Evolutionary conservation across 2,888 invertebrate genomes (phyloP), one percentile per base, ranked within the genome.

Genomic region (Laspeyria flexula): DNA sequence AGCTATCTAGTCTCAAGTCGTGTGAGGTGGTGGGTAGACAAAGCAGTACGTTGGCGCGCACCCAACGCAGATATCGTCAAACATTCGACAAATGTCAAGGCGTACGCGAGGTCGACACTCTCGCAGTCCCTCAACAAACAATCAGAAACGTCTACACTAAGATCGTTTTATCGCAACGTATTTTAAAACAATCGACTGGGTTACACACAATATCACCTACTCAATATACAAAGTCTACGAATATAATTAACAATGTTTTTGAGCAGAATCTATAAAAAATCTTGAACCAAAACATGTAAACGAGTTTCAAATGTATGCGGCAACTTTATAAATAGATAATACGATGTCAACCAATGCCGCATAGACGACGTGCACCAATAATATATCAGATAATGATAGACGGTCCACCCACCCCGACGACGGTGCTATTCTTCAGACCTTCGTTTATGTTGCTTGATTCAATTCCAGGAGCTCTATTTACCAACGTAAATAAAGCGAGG

Each of bases 81-180:
- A 71, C 58, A 62, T 71, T 70, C 60, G 58, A 66, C 76, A 75
- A 76, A 79, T 75, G 72, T 77, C 74, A 79, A 77, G 75, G 75
- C 68, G 60, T 45, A 50, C 55, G 54, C 73, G 71, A 77, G 75
- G 73, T 73, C 75, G 69, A 64, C 75, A 71, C 74, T 71, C 71
- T 58, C 75, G 66, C 50, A 57, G 52, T 73, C 66, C 70, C 68
- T 63, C 56, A 75, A 73, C 74, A 74, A 76, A 78, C 64, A 73
- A 67, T 66, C 57, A 43, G 33, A 55, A 33, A 48, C 63, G 64
- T 58, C 54, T 60, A 65, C 50, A 49, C 44, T 50, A 37, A 29
- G 44, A 41, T 55, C 49, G 58, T 62, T 62, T 67, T 52, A 65
- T 54, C 41, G 39, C 33, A 34, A 50, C 38, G 43, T 59, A 50